Percentiles rank a stretch among this genome's conserved stretches.
Evolutionary conservation across 2,888 invertebrate species (phyloP).

Genomic region (Urechis unicinctus): DNA sequence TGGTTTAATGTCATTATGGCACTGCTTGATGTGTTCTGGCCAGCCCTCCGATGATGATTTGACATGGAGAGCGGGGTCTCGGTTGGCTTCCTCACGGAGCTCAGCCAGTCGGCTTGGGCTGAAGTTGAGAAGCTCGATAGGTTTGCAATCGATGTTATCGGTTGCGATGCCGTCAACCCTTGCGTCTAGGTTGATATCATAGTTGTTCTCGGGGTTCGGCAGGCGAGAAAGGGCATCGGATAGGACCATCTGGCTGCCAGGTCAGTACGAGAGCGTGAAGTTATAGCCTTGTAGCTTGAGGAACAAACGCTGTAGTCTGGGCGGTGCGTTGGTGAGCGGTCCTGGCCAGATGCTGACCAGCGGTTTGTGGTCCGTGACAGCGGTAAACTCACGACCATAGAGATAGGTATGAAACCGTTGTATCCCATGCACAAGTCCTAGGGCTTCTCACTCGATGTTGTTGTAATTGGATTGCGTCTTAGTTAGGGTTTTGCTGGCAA

Average conservation of each 20-base stretch:
- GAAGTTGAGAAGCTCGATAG: too few species aligned
- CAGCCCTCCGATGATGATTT: too few species aligned
- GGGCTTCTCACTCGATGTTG: constrained; percentile 24
- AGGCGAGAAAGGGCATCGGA: constrained; percentile 17
- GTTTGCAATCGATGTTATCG: too few species aligned
- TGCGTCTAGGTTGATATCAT: neutral
- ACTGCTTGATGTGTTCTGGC: too few species aligned
- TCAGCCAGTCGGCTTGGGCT: too few species aligned
- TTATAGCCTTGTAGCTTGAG: constrained; percentile 16
- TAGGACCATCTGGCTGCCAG: constrained; percentile 13
- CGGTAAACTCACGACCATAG: constrained; percentile 8
- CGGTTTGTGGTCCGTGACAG: constrained; percentile 26
- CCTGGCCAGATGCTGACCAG: constrained; percentile 10
- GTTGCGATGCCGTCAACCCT: neutral
- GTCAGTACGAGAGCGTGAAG: constrained; percentile 10
- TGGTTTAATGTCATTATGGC: too few species aligned
- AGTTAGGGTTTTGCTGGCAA: constrained; percentile 25
- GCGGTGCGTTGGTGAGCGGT: constrained; percentile 10
- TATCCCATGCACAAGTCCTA: constrained; percentile 21
- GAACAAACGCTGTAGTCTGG: constrained; percentile 15
- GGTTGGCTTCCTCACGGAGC: too few species aligned
- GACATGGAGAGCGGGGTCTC: too few species aligned
- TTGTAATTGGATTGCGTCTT: constrained; percentile 23
- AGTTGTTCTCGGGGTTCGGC: constrained; percentile 3
- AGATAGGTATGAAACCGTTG: constrained; percentile 19